Evolutionary conservation across 2,888 invertebrate genomes (phyloP).

Genomic region (Apodemia zela): DNA sequence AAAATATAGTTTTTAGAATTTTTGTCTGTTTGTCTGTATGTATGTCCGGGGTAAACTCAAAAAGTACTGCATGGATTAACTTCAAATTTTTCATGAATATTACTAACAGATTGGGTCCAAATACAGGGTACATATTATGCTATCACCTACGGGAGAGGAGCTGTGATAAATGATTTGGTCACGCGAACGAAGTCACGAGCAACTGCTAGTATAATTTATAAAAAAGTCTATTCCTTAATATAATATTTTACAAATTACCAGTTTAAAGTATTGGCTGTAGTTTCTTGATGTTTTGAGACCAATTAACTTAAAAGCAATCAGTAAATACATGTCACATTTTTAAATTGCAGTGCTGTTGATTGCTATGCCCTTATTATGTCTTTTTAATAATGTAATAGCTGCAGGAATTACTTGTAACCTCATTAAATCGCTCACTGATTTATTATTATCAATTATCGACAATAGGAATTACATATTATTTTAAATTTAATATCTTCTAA

Average conservation of each 20-base stretch:
- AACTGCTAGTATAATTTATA: too few species aligned
- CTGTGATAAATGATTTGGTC: too few species aligned
- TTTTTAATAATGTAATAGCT: slow-evolving; percentile 4
- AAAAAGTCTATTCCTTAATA: too few species aligned
- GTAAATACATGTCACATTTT: neutral
- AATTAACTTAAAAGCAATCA: neutral
- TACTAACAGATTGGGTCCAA: too few species aligned
- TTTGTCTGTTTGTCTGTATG: too few species aligned
- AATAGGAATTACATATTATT: slow-evolving; percentile 10
- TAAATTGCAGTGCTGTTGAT: neutral
- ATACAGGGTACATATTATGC: too few species aligned
- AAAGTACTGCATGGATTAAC: too few species aligned
- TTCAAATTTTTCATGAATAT: too few species aligned
- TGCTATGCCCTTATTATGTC: slow-evolving; percentile 5
- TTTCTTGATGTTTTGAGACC: neutral
- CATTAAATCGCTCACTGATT: slow-evolving; percentile 1
- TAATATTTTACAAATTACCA: neutral
- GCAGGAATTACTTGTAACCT: neutral
- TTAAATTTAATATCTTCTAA: slow-evolving; percentile 9
- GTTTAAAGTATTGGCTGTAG: neutral
- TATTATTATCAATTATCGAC: slow-evolving; percentile 1
- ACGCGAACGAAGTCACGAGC: too few species aligned
- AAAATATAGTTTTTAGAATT: too few species aligned
- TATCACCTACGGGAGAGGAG: too few species aligned
- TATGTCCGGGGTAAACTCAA: too few species aligned